Conservation (phyloP, 2,888 invertebrate genomes). For the Drosophila greeni region DNA sequence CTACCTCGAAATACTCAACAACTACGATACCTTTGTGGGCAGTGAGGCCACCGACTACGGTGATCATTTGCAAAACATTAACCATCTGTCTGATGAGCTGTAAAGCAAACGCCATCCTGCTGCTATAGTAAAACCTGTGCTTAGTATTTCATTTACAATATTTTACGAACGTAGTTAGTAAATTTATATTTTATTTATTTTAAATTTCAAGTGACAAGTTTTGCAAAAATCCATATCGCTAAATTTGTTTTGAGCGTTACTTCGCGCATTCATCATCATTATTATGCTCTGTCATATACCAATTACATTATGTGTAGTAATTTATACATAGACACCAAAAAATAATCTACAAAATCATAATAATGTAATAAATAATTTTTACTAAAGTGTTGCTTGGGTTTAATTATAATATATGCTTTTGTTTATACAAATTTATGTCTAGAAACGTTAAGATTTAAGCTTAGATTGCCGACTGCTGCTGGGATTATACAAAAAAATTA, state of each 20-base stretch:
- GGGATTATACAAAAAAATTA: constrained; percentile 39
- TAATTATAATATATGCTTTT: background rate
- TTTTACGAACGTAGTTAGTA: constrained; percentile 45
- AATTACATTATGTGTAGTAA: constrained; percentile 45
- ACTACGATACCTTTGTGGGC: constrained; percentile 94
- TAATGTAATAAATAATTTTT: constrained; percentile 49
- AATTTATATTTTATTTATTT: constrained; percentile 51
- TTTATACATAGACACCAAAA: constrained; percentile 67
- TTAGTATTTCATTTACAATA: constrained; percentile 53
- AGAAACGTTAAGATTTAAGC: constrained; percentile 17
- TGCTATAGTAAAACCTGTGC: constrained; percentile 45
- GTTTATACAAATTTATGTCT: constrained; percentile 28
- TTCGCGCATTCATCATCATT: constrained; percentile 14
- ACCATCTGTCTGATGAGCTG: constrained; percentile 90
- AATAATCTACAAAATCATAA: constrained; percentile 46
- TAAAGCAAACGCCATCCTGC: constrained; percentile 67
- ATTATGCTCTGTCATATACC: constrained; percentile 22
- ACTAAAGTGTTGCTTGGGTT: constrained; percentile 42
- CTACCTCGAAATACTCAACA: constrained; percentile 88
- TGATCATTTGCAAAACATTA: constrained; percentile 88
- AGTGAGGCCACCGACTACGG: constrained; percentile 95
- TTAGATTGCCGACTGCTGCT: constrained; percentile 14
- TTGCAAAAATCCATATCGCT: constrained; percentile 33
- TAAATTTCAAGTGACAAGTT: constrained; percentile 30
- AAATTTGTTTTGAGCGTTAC: constrained; percentile 26